Evolutionary conservation across 2,797 vertebrate species (phyloP).

Genomic region (Phataginus tetradactyla): DNA sequence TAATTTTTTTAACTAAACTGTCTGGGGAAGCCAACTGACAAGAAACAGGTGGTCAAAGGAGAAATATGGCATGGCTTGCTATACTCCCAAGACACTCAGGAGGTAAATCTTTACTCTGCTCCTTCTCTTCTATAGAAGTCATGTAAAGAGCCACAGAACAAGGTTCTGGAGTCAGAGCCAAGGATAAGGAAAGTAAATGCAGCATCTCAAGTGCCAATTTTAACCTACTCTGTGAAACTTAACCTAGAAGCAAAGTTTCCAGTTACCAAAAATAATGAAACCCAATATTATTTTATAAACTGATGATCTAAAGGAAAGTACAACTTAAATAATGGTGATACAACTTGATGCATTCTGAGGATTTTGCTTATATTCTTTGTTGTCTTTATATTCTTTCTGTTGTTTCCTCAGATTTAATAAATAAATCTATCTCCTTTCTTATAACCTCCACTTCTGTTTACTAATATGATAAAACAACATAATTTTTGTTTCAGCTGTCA

Average conservation of each 20-base stretch:
- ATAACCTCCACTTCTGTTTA: neutral
- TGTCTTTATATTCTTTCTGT: neutral
- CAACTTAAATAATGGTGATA: neutral
- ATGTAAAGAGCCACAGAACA: neutral
- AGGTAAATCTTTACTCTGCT: neutral
- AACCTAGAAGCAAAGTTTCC: slow-evolving; percentile 2
- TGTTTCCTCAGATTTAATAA: slow-evolving; percentile 13
- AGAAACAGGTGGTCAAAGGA: neutral
- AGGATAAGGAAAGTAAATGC: neutral
- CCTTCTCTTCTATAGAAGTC: neutral
- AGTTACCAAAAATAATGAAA: slow-evolving; percentile 29
- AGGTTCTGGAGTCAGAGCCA: neutral
- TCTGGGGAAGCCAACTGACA: neutral
- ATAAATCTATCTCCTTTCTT: slow-evolving; percentile 11
- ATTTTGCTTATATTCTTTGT: neutral
- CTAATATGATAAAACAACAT: neutral
- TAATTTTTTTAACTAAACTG: neutral
- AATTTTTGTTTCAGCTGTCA: neutral
- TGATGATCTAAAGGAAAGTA: neutral
- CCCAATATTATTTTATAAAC: neutral
- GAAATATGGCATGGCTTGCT: neutral
- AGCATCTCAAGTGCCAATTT: neutral
- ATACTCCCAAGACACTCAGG: neutral
- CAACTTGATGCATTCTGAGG: neutral
- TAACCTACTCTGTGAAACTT: neutral